Evolutionary conservation across 2,113 vertebrate genomes (phyloP).

Genomic region (Mixornis gularis): DNA sequence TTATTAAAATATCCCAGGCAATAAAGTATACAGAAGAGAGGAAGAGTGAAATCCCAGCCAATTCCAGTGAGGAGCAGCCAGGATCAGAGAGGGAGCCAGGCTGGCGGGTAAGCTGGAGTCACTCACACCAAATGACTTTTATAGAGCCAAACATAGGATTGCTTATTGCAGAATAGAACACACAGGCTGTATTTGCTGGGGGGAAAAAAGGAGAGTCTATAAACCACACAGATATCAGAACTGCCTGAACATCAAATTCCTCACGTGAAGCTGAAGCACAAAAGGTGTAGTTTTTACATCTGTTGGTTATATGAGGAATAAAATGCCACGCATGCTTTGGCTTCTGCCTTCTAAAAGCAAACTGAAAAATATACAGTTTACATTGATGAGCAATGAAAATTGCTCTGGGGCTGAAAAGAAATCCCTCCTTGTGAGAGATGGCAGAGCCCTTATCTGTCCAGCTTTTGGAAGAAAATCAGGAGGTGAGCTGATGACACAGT

Average conservation of each 20-base stretch:
- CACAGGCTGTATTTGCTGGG: neutral
- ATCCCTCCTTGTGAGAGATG: neutral
- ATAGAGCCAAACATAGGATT: neutral
- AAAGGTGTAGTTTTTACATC: neutral
- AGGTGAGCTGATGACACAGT: neutral
- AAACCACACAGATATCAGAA: neutral
- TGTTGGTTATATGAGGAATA: neutral
- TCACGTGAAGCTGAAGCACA: neutral
- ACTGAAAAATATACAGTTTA: neutral
- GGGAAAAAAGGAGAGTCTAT: neutral
- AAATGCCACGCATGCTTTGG: rapidly evolving
- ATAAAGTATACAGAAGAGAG: neutral
- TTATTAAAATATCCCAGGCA: neutral
- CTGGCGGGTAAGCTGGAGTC: neutral
- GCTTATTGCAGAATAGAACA: neutral
- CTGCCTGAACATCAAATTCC: neutral
- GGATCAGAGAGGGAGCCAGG: neutral
- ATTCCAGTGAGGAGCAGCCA: neutral
- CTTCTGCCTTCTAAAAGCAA: neutral
- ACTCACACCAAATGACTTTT: neutral
- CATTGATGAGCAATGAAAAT: neutral
- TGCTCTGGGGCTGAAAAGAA: neutral
- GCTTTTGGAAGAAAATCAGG: neutral
- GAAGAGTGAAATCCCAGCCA: neutral
- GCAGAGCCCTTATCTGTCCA: neutral